These are phyloP conservation scores for Monodelphis domestica DNA, from an alignment of 2,797 vertebrate species.

Conservation along the genomic window DNA sequence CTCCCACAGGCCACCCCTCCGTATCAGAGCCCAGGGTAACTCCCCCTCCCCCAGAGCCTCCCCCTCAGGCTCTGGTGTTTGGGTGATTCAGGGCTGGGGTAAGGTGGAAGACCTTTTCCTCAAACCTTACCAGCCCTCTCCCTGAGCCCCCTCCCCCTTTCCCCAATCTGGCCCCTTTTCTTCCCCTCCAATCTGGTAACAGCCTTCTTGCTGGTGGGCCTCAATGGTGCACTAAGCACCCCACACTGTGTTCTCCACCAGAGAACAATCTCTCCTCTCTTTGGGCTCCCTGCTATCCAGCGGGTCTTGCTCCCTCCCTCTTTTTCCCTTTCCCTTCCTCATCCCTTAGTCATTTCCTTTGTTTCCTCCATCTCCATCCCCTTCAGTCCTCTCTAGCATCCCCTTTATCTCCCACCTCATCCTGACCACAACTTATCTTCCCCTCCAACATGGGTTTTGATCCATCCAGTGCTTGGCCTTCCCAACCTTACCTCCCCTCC, in stretches of 20 bases:
- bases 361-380: background rate
- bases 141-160: background rate
- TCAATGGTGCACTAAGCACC: background rate
- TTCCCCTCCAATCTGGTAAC: background rate
- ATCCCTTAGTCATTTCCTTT: conserved; percentile 16
- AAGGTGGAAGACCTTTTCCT: background rate
- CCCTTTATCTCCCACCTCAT: background rate
- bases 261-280: background rate
- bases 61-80: conserved; percentile 2
- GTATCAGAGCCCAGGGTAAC: conserved; percentile 20
- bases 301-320: background rate
- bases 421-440: background rate
- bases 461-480: background rate
- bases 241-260: background rate
- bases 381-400: conserved; percentile 13
- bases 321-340: background rate
- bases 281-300: background rate
- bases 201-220: background rate
- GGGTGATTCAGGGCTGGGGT: background rate
- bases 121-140: background rate
- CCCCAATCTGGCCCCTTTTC: background rate
- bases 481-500: background rate
- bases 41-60: background rate
- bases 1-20: conserved; percentile 17
- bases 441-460: background rate